Evolutionary conservation across 2,888 invertebrate species (phyloP), one percentile per base, ranked within the genome.

Genomic region (Hydrotaea diabolus): DNA sequence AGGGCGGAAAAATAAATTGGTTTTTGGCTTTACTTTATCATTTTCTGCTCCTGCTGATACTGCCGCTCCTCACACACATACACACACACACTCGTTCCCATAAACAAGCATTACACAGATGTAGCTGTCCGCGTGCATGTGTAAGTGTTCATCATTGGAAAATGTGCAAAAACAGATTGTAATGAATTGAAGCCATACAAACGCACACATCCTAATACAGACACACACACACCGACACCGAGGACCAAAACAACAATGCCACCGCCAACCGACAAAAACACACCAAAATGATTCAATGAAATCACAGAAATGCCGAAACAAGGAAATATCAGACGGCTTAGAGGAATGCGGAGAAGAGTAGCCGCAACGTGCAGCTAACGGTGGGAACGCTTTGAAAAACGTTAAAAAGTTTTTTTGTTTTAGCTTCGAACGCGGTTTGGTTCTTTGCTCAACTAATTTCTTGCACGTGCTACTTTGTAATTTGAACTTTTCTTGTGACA

Each of bases 1-100:
- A 13, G 71, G 81, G 66, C 76, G 81, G 75, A 78, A 72, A 81
- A 84, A 78, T 81, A 84, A 84, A 81, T 84, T 81, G 81, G 81
- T 84, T 84, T 81, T 84, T 84, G 84, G 84, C 76, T 84, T 81
- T 66, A 73, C 78, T 84, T 81, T 79, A 84, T 84, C 81, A 81
- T 78, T 9, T 64, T 43, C 59, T 36, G 21, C 21, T 43, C 26
- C 23, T 21, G 13, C 21, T 11, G 21, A 13, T 31, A 49, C 3
- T 59, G 11, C 17, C n/a, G 53, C 13, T 43, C 23, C 66, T 66
- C 19, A 43, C 26, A 17, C 43, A 19, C 11, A 64, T 13, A 19
- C 4, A 31, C 31, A 43, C 26, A 17, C 43, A 19, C 11, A 64
- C 26, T 8, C 4, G 7, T 7, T 31, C 31, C 7, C 31, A 2